phyloP scores from a whole-genome alignment of 2,113 vertebrate species.

The Catharus fuscescens region DNA sequence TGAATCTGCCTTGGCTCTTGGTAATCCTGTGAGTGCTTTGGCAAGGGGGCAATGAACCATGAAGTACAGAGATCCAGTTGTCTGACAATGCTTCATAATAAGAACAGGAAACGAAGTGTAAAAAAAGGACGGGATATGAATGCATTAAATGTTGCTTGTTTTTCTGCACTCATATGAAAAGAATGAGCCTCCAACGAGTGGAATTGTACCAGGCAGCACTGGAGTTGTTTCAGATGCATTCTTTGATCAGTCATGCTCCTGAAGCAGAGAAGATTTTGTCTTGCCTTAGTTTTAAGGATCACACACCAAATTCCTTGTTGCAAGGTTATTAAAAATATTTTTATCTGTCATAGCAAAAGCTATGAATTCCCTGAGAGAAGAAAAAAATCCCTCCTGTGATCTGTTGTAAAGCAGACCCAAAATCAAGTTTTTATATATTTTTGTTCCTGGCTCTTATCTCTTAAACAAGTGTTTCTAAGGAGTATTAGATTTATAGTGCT shows the following conservation, averaged over 20 bases:
- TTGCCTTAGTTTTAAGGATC: conserved; percentile 4
- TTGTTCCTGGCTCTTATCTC: conserved; percentile 8
- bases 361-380: background rate
- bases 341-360: conserved; percentile 41
- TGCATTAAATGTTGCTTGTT: background rate
- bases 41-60: conserved; percentile 3
- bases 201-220: background rate
- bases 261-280: background rate
- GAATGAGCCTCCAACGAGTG: background rate
- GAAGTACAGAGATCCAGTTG: background rate
- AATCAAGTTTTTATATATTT: conserved; percentile 4
- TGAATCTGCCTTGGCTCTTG: background rate
- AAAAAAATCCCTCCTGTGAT: background rate
- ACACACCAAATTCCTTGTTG: background rate
- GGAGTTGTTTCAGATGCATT: background rate
- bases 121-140: background rate
- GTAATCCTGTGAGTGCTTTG: background rate
- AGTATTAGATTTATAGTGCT: conserved; percentile 33
- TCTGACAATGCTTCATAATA: conserved; percentile 2
- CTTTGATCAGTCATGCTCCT: background rate
- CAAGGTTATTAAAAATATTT: conserved; percentile 57
- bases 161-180: background rate
- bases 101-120: background rate
- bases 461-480: conserved; percentile 32
- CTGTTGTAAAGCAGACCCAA: background rate